These are phyloP conservation scores for Caenorhabditis sp. DNA, from an alignment of 2,888 invertebrate genomes.

Conservation along the genomic window DNA sequence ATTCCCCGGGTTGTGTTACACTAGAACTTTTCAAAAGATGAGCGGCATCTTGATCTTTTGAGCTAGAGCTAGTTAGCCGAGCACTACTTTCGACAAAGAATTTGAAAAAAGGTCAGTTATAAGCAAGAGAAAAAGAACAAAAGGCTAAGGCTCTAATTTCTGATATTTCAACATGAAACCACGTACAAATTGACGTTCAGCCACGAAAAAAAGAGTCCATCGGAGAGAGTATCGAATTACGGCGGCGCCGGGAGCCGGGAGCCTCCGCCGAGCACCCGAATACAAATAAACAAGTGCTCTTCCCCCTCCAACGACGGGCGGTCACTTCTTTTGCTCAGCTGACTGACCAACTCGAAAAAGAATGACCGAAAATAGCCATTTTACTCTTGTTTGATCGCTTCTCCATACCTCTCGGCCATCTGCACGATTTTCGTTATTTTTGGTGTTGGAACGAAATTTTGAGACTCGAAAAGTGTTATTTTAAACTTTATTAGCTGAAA, in stretches of 20 bases:
- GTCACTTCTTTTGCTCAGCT: conserved; percentile 15
- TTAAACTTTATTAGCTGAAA: conserved; percentile 1
- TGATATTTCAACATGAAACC: too few species aligned
- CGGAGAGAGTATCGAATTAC: conserved; percentile 25
- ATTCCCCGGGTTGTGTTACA: too few species aligned
- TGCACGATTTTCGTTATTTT: not conserved
- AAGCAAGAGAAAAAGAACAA: too few species aligned
- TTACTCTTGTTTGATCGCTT: conserved; percentile 1
- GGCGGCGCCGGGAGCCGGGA: conserved; percentile 1
- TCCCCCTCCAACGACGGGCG: not conserved
- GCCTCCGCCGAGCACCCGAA: conserved; percentile 27
- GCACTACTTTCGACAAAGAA: too few species aligned
- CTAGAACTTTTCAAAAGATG: too few species aligned
- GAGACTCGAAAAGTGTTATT: not conserved
- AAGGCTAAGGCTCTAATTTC: too few species aligned
- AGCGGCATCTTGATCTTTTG: too few species aligned
- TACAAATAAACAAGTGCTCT: conserved; percentile 20
- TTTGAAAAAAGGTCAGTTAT: too few species aligned
- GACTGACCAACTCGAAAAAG: not conserved
- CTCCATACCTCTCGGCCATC: not conserved
- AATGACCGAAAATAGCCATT: conserved; percentile 12
- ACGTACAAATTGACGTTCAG: too few species aligned
- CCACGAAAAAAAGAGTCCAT: too few species aligned
- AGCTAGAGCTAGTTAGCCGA: too few species aligned
- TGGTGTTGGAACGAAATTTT: not conserved